Evolutionary conservation across 2,888 invertebrate genomes (phyloP).

Genomic region (Hypomecis punctinalis): DNA sequence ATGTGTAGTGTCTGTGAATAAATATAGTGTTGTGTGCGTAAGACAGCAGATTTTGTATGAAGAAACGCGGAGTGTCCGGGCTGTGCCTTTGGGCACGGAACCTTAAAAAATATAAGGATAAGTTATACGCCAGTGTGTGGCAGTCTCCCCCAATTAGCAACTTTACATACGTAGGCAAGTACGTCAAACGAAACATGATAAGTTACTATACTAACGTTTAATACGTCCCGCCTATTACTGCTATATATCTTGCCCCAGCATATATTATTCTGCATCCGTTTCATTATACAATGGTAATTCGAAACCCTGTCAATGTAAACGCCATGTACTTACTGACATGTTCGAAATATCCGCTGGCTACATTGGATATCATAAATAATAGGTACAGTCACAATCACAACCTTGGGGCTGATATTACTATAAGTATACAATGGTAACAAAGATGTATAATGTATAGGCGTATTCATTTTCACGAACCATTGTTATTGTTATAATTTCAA

Average conservation of each 20-base stretch:
- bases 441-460: conserved; percentile 42
- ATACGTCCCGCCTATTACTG: conserved; percentile 6
- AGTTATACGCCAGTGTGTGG: too few relatives aligned
- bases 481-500: conserved; percentile 37
- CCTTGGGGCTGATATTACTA: conserved; percentile 24
- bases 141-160: too few relatives aligned
- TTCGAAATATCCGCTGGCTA: conserved; percentile 33
- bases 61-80: too few relatives aligned
- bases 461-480: conserved; percentile 44
- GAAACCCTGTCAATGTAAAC: conserved; percentile 36
- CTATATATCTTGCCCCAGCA: conserved; percentile 11
- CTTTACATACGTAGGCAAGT: too few relatives aligned
- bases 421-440: conserved; percentile 47
- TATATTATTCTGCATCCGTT: conserved; percentile 20
- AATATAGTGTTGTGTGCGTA: too few relatives aligned
- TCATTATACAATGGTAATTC: conserved; percentile 32
- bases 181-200: neutral
- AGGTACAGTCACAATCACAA: conserved; percentile 24
- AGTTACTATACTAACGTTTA: conserved; percentile 1
- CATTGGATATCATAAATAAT: conserved; percentile 41
- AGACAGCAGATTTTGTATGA: too few relatives aligned
- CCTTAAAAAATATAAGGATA: too few relatives aligned
- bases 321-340: conserved; percentile 22
- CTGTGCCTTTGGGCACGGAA: too few relatives aligned
- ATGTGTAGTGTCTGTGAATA: too few relatives aligned